phyloP scores from a whole-genome alignment of 1,140 invertebrate genomes.

The Mactra quadrangularis region DNA sequence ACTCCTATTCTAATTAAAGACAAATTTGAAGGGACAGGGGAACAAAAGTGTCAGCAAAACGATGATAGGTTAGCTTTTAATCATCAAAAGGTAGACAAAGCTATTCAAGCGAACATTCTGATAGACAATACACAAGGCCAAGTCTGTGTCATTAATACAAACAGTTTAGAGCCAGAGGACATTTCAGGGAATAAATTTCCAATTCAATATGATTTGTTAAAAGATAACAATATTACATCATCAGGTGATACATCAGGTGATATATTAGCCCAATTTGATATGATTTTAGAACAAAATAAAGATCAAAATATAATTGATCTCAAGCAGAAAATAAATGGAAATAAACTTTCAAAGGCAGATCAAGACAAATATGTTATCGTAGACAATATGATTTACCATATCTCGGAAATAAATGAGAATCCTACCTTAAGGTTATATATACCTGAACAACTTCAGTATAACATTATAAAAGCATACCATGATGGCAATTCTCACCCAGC shows the following conservation, averaged over 20 bases:
- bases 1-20: too few species aligned
- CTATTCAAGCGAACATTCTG: slow-evolving; percentile 48
- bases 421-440: slow-evolving; percentile 45
- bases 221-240: not conserved
- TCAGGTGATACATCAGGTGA: not conserved
- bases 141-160: too few species aligned
- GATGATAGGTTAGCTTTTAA: too few species aligned
- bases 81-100: too few species aligned
- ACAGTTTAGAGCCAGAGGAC: too few species aligned
- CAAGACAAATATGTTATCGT: slow-evolving; percentile 16
- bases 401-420: slow-evolving; percentile 46
- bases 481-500: slow-evolving; percentile 60
- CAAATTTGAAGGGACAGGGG: too few species aligned
- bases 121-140: too few species aligned
- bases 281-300: slow-evolving; percentile 50
- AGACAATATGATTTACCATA: slow-evolving; percentile 44
- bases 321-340: not conserved
- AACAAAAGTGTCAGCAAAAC: too few species aligned
- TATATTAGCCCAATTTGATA: not conserved
- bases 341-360: too few species aligned
- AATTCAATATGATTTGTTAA: slow-evolving; percentile 35
- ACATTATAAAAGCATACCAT: slow-evolving; percentile 61
- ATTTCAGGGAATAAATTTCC: too few species aligned
- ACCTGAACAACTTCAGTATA: slow-evolving; percentile 10
- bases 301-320: slow-evolving; percentile 18